phyloP scores from a whole-genome alignment of 2,113 vertebrate species.

The Bombycilla garrulus region DNA sequence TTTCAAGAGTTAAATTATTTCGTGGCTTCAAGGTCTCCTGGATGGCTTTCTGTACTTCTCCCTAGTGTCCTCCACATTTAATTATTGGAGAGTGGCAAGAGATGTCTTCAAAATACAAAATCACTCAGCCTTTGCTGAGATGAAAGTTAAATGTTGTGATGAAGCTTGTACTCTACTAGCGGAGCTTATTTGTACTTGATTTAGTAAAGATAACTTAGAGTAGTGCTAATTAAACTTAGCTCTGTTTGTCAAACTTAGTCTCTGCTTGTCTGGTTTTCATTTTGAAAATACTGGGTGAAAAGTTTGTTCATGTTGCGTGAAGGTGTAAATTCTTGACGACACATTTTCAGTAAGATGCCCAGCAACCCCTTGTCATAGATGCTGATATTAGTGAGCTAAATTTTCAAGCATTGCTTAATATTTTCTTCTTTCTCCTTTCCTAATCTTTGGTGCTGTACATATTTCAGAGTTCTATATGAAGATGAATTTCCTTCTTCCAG shows the following conservation, averaged over 20 bases:
- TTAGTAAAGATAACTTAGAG: background rate
- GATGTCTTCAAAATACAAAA: background rate
- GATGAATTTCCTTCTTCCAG: background rate
- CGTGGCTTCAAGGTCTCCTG: background rate
- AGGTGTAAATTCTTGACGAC: background rate
- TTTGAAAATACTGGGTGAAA: background rate
- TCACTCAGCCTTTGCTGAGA: background rate
- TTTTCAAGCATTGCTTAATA: background rate
- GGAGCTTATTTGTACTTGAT: background rate
- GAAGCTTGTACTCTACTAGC: background rate
- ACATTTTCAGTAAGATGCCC: no score
- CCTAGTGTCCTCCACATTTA: background rate
- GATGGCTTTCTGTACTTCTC: background rate
- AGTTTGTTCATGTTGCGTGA: background rate
- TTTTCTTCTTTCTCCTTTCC: background rate
- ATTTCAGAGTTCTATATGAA: background rate
- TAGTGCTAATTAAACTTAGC: background rate
- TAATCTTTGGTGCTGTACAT: background rate
- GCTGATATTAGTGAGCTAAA: background rate
- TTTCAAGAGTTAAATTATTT: conserved; percentile 32
- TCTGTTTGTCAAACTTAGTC: background rate
- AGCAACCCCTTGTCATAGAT: rapidly evolving
- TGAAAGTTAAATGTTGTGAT: background rate
- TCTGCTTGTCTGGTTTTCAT: background rate
- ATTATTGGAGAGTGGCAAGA: background rate